A percentile compares a stretch with the other conserved stretches of the same genome.
Conservation (phyloP, 2,797 vertebrate species). For the Myotis myotis region DNA sequence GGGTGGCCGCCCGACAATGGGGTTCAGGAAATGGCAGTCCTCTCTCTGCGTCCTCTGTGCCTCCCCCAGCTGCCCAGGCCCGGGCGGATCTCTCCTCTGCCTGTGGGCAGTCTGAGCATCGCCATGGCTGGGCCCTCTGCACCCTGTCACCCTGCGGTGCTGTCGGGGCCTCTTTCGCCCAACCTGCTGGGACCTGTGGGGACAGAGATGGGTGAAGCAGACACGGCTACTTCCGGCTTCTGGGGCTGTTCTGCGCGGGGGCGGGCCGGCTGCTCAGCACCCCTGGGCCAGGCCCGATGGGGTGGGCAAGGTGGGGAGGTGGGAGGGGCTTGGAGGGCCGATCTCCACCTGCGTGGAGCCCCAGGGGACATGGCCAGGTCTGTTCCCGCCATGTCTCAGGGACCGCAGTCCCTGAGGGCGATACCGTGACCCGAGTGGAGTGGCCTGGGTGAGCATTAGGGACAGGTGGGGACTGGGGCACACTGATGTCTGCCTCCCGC, state of each 20-base stretch:
- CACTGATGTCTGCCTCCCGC: accelerated
- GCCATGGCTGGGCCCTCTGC: accelerated
- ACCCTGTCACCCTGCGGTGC: accelerated
- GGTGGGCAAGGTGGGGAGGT: background rate
- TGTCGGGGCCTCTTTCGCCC: background rate
- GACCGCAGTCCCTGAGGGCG: background rate
- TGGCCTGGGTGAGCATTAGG: background rate
- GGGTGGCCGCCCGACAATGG: accelerated
- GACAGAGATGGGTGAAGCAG: background rate
- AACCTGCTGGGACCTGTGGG: background rate
- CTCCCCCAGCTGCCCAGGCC: background rate
- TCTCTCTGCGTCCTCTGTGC: background rate
- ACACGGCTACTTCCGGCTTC: accelerated
- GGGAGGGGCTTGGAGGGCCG: accelerated
- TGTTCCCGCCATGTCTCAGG: background rate
- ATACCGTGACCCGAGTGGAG: background rate
- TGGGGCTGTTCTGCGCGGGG: background rate
- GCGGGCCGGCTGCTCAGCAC: accelerated
- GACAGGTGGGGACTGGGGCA: background rate
- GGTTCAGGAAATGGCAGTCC: background rate
- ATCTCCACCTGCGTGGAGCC: background rate
- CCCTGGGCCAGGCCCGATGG: background rate
- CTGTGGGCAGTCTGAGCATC: accelerated
- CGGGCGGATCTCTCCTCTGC: background rate
- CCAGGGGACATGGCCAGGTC: background rate